Percentiles rank a stretch among this genome's conserved stretches.
Evolutionary conservation across 2,113 vertebrate species (phyloP).

Genomic region (Stigmatopora argus): DNA sequence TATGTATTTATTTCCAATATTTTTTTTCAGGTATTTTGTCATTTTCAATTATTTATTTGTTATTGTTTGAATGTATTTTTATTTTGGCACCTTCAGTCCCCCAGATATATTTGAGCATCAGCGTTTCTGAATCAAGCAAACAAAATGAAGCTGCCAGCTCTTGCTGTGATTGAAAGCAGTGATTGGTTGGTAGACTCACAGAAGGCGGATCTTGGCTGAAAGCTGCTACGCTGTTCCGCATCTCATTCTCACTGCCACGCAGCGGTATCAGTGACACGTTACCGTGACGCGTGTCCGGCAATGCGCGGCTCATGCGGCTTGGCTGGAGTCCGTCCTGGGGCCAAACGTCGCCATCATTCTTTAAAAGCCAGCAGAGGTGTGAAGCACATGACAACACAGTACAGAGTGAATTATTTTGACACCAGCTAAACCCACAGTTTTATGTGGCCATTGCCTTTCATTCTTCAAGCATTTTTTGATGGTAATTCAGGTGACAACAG

Average conservation of each 20-base stretch:
- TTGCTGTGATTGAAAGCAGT: constrained; percentile 38
- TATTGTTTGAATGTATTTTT: too few species aligned
- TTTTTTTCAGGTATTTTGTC: too few species aligned
- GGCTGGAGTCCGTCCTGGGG: constrained; percentile 72
- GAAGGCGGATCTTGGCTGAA: constrained; percentile 80
- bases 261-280: constrained; percentile 89
- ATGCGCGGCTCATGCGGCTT: constrained; percentile 52
- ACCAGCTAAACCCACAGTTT: neutral
- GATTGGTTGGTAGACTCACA: constrained; percentile 79
- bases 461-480: neutral
- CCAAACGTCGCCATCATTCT: constrained; percentile 81
- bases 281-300: constrained; percentile 76
- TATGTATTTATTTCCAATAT: too few species aligned
- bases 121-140: constrained; percentile 39
- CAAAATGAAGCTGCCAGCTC: constrained; percentile 27
- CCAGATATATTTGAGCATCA: constrained; percentile 25
- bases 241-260: constrained; percentile 89
- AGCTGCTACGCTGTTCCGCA: constrained; percentile 90
- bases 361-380: constrained; percentile 5
- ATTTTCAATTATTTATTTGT: too few species aligned
- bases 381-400: neutral
- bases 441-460: neutral
- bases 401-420: neutral
- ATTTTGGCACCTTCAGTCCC: too few species aligned
- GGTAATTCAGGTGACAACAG: neutral